Base-by-base conservation (phyloP, 2,888 invertebrate species). In the Nemotelus nigrinus region DNA sequence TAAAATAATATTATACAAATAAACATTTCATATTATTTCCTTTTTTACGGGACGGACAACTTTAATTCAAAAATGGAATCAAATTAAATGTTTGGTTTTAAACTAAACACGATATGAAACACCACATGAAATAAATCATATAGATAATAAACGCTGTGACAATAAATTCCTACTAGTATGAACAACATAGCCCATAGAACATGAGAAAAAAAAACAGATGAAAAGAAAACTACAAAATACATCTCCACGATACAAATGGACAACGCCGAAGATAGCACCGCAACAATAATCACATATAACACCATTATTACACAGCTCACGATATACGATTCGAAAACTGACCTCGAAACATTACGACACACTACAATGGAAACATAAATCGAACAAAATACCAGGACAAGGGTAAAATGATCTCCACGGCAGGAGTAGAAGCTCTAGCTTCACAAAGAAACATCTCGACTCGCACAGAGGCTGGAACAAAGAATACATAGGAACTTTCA, bases 331-430 rank as follows among this genome's bases (percentile, higher is more conserved):
- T 5, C 43, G 5, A 8, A n/a, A 25, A 45, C 39, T 4, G n/a
- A 41, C 3, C 53, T 10, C 25, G 39, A 70, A 50, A 70, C 39
- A 3, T 39, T 8, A 75, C 47, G 64, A 47, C 44, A 65, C 4
- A 45, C 67, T 77, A 77, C 76, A 77, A 68, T 57, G 65, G 58
- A 67, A 77, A 77, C 68, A 77, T 77, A 77, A 77, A 77, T 77
- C 76, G 45, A 47, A 68, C 76, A 77, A 77, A 76, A 68, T 77
- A 58, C 76, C 68, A 57, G 48, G 53, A 65, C 53, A 55, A 65
- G 44, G 65, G 50, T 53, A 68, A n/a, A 10, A 53, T 2, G 53
- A n/a, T 3, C 10, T 48, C 60, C 1, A 44, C 25, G 48, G 47
- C 25, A 5, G 57, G 68, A 68, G 41, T 7, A 55, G 43, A 44